Base-by-base conservation (phyloP, 1,140 invertebrate species). In the Sipha flava region DNA sequence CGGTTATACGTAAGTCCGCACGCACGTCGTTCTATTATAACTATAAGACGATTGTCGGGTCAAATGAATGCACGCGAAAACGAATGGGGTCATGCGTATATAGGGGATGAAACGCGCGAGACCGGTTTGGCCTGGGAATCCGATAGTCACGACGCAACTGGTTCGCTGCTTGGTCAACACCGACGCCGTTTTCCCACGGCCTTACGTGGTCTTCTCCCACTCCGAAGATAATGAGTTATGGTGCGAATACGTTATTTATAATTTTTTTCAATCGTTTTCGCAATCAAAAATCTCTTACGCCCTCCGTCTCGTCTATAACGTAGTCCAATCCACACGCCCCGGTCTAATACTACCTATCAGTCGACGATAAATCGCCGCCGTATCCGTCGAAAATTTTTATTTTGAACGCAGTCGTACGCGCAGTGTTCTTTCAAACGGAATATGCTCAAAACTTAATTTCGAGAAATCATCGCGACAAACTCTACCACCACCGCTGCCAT, bases 91-190 rank as follows among this genome's bases (percentile, higher is more conserved):
- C n/a, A n/a, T n/a, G n/a, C n/a, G n/a, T n/a, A n/a, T n/a, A n/a
- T n/a, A 14, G 37, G 62, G 37, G 34, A 43, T 23, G 62, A n/a
- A n/a, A 21, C 3, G 40, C 26, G 26, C 1, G 9, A 12, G 16
- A 70, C 66, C 66, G 66, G 66, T 70, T 70, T 47, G 23, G 66
- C 66, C 14, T 70, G 66, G 66, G 66, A 70, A 70, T 12, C 4
- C 6, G 43, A 23, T 4, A 1, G 16, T 18, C 14, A n/a, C 34
- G 10, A 18, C 34, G 3, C 7, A n/a, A 70, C 66, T 47, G 40
- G 66, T 70, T 70, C 40, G 16, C 16, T n/a, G n/a, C n/a, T n/a
- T n/a, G 37, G 37, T 23, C 66, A 26, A 7, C 62, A 1, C 62
- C 12, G 31, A 43, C 43, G 14, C 40, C 10, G 23, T 47, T 18